Percentiles rank a stretch among this genome's conserved stretches.
phyloP scores from a whole-genome alignment of 1,140 invertebrate species.

The Yoshiicerus persimilis region DNA sequence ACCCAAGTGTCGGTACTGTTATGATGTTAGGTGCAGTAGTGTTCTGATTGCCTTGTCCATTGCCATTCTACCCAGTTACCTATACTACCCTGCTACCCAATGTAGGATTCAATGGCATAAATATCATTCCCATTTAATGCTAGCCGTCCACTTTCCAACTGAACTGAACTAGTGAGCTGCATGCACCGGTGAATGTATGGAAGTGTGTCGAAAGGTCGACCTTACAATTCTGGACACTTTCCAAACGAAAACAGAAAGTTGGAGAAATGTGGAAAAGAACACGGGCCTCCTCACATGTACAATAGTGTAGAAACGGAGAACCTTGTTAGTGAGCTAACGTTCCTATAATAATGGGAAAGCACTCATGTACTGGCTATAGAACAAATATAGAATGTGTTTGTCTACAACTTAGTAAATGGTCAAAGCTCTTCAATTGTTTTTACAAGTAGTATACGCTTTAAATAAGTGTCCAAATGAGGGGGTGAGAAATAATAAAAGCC shows the following conservation, averaged over 20 bases:
- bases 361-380: too few relatives aligned
- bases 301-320: too few relatives aligned
- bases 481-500: too few relatives aligned
- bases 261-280: not conserved
- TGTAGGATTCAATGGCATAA: not conserved
- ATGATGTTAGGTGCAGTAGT: not conserved
- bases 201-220: not conserved
- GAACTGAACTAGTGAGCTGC: not conserved
- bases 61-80: not conserved
- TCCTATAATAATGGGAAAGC: too few relatives aligned
- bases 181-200: not conserved
- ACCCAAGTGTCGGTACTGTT: not conserved
- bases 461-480: too few relatives aligned
- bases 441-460: too few relatives aligned
- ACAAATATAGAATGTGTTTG: too few relatives aligned
- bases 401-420: too few relatives aligned
- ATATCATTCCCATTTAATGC: not conserved
- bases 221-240: not conserved
- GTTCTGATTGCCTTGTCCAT: not conserved
- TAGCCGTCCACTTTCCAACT: not conserved
- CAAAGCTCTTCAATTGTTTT: too few relatives aligned
- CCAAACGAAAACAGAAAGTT: conserved; percentile 4
- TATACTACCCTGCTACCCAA: too few relatives aligned
- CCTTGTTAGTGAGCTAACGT: too few relatives aligned
- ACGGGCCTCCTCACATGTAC: not conserved